These are phyloP conservation scores for Quiscalus mexicanus DNA, from an alignment of 2,113 vertebrate genomes.

Conservation along the genomic window DNA sequence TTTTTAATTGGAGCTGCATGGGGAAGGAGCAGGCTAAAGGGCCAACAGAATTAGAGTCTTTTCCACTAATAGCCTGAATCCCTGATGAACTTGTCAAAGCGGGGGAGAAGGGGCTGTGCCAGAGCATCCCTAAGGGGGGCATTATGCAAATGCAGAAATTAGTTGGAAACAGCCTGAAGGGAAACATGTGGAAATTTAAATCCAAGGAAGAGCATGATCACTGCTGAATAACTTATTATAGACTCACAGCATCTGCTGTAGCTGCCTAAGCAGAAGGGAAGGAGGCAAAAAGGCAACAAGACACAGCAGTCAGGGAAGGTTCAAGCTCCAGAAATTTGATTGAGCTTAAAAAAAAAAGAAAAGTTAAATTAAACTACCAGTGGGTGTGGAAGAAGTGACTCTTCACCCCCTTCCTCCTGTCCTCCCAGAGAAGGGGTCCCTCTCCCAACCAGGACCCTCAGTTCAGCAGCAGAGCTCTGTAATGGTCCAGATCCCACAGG, in stretches of 20 bases:
- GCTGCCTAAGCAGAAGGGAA: slow-evolving; percentile 10
- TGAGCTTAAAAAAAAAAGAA: not conserved
- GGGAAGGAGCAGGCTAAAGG: not conserved
- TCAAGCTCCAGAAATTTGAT: not conserved
- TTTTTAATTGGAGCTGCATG: not conserved
- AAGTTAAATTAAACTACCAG: not conserved
- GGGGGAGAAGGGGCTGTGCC: not conserved
- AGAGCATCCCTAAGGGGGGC: slow-evolving; percentile 21
- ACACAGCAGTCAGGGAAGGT: not conserved
- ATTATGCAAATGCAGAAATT: slow-evolving; percentile 62
- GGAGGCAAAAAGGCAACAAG: slow-evolving; percentile 4
- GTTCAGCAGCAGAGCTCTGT: not conserved
- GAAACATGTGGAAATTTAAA: slow-evolving; percentile 63
- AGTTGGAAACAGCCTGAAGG: slow-evolving; percentile 60
- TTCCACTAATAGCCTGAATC: slow-evolving; percentile 7
- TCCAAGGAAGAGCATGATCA: slow-evolving; percentile 1
- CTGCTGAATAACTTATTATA: slow-evolving; percentile 55
- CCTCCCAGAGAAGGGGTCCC: not conserved
- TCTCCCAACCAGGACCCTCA: not conserved
- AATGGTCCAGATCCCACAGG: not conserved
- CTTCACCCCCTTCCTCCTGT: not conserved
- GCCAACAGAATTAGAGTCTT: slow-evolving; percentile 20
- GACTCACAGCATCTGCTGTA: not conserved
- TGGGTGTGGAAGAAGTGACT: not conserved
- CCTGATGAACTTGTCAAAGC: slow-evolving; percentile 2